Percentiles rank a stretch among this genome's conserved stretches.
Evolutionary conservation across 2,888 invertebrate genomes (phyloP).

Genomic region (Adelognathus sp.): DNA sequence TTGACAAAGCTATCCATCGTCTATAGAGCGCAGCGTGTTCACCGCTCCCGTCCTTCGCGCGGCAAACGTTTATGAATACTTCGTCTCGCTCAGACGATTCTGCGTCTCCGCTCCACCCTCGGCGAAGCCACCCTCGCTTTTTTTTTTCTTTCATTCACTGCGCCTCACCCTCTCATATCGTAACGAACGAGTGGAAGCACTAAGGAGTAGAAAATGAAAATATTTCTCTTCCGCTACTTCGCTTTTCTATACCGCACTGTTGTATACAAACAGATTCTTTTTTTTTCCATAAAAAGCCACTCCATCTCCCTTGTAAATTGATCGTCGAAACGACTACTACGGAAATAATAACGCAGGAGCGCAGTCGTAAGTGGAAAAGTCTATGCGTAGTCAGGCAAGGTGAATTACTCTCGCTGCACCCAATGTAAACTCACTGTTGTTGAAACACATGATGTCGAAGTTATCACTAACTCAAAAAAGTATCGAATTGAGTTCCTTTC

Average conservation of each 20-base stretch:
- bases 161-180: slow-evolving; percentile 9
- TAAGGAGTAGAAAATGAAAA: slow-evolving; percentile 9
- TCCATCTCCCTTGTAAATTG: neutral
- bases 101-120: neutral
- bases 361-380: neutral
- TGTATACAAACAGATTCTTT: neutral
- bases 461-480: too few species aligned
- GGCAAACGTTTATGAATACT: slow-evolving; percentile 69
- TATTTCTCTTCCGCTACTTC: neutral
- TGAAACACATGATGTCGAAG: too few species aligned
- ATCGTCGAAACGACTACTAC: neutral
- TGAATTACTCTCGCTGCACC: too few species aligned
- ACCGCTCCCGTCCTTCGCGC: slow-evolving; percentile 53
- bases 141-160: neutral
- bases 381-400: neutral
- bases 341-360: neutral
- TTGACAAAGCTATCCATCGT: slow-evolving; percentile 61
- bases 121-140: neutral
- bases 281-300: neutral
- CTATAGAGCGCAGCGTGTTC: slow-evolving; percentile 55
- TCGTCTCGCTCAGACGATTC: slow-evolving; percentile 21
- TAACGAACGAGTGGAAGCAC: neutral
- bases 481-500: too few species aligned
- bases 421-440: too few species aligned
- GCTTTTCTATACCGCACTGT: neutral